Conservation (phyloP, 1,140 invertebrate species). For the Bradysia coprophila region DNA sequence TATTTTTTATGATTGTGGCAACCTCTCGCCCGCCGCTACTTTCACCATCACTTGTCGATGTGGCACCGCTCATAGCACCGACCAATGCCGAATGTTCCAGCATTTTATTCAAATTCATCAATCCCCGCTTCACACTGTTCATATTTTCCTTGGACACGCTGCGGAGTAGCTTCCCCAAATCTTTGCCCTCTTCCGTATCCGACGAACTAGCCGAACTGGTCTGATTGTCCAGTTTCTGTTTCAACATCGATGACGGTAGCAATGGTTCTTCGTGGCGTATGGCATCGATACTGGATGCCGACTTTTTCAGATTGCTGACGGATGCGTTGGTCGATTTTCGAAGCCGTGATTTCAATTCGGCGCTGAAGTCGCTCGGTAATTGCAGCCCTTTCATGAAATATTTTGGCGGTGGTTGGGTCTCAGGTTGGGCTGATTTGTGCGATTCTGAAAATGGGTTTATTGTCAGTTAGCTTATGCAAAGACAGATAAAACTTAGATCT, state of each 20-base stretch:
- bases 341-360: slow-evolving; percentile 19
- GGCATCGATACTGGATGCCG: too few relatives aligned
- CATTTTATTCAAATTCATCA: background rate
- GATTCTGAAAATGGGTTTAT: background rate
- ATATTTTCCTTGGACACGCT: slow-evolving; percentile 16
- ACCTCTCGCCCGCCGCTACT: slow-evolving; percentile 35
- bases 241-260: background rate
- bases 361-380: slow-evolving; percentile 21
- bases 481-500: too few relatives aligned
- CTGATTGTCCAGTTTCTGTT: background rate
- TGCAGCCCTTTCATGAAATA: too few relatives aligned
- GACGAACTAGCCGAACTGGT: background rate
- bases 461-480: too few relatives aligned
- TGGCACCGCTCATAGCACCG: slow-evolving; percentile 6
- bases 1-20: slow-evolving; percentile 30
- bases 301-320: slow-evolving; percentile 18
- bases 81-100: background rate
- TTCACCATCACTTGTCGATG: slow-evolving; percentile 29
- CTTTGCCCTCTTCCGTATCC: slow-evolving; percentile 5
- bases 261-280: background rate
- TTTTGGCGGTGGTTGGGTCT: background rate
- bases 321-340: slow-evolving; percentile 19
- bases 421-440: background rate
- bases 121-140: background rate
- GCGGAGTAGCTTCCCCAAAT: slow-evolving; percentile 13